A percentile compares a stretch with the other conserved stretches of the same genome.
Conservation (phyloP, 2,113 vertebrate species). For the Apodemus speciosus region DNA sequence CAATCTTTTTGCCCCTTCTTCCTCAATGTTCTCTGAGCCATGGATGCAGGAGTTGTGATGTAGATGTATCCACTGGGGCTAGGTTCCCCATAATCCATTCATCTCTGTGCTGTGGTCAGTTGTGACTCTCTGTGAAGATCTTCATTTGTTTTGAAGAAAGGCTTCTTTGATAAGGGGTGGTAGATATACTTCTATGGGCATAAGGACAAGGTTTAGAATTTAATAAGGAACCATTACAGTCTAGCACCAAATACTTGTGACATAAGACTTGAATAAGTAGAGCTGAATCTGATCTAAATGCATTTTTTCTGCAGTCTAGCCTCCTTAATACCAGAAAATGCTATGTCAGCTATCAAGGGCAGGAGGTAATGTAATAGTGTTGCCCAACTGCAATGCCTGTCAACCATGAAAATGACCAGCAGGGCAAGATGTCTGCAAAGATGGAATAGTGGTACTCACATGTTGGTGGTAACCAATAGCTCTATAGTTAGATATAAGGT, state of each 20-base stretch:
- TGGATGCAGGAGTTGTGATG: neutral
- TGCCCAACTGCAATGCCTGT: neutral
- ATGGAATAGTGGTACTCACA: neutral
- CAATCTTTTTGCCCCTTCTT: neutral
- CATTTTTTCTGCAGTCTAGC: neutral
- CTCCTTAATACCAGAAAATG: neutral
- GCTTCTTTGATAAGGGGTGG: neutral
- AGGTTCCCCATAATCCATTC: neutral
- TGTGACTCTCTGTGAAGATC: neutral
- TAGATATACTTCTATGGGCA: neutral
- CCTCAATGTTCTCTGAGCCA: neutral
- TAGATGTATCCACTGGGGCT: neutral
- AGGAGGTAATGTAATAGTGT: neutral
- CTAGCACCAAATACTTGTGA: neutral
- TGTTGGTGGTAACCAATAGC: neutral
- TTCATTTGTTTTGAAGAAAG: neutral
- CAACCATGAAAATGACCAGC: neutral
- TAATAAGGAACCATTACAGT: neutral
- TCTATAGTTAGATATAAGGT: neutral
- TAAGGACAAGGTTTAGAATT: neutral
- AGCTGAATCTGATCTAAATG: neutral
- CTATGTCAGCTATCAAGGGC: neutral
- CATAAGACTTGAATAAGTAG: neutral
- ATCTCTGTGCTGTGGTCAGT: neutral
- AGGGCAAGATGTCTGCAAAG: neutral